A percentile compares a stretch with the other conserved stretches of the same genome.
These are phyloP conservation scores for Brachionus calyciflorus DNA, from an alignment of 1,140 invertebrate species.

Conservation along the genomic window DNA sequence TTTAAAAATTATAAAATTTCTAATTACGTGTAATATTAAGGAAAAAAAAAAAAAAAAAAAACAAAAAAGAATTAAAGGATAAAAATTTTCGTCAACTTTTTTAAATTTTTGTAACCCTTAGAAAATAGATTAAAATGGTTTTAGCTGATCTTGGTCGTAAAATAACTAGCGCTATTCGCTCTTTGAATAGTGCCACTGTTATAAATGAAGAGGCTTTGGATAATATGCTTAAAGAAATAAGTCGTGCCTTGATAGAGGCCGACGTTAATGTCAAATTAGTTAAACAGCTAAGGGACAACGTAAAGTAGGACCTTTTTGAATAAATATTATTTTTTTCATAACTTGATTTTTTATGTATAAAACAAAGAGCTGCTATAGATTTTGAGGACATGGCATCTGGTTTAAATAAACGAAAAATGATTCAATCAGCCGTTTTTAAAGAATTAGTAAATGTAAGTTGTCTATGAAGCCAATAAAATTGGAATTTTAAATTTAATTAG, in stretches of 20 bases:
- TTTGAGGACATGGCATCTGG: conserved; percentile 99
- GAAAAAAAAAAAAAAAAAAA: no score
- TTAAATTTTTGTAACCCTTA: no score
- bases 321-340: no score
- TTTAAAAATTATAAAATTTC: no score
- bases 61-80: no score
- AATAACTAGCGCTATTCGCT: conserved; percentile 94
- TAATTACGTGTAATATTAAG: no score
- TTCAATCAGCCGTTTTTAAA: conserved; percentile 96
- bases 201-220: conserved; percentile 97
- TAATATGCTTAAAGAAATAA: conserved; percentile 99
- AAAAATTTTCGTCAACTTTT: no score
- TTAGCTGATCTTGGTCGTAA: conserved; percentile 98
- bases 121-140: conserved; percentile 74
- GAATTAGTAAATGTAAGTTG: conserved; percentile 87
- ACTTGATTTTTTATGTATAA: no score
- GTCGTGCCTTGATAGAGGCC: conserved; percentile 90
- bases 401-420: conserved; percentile 95
- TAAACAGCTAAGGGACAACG: conserved; percentile 94
- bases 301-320: conserved; percentile 68
- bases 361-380: conserved; percentile 77
- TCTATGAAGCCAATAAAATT: no score
- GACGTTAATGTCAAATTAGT: conserved; percentile 98
- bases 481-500: no score
- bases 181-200: conserved; percentile 93